These are phyloP conservation scores for Nomada flava DNA, from an alignment of 2,888 invertebrate genomes.

Conservation along the genomic window DNA sequence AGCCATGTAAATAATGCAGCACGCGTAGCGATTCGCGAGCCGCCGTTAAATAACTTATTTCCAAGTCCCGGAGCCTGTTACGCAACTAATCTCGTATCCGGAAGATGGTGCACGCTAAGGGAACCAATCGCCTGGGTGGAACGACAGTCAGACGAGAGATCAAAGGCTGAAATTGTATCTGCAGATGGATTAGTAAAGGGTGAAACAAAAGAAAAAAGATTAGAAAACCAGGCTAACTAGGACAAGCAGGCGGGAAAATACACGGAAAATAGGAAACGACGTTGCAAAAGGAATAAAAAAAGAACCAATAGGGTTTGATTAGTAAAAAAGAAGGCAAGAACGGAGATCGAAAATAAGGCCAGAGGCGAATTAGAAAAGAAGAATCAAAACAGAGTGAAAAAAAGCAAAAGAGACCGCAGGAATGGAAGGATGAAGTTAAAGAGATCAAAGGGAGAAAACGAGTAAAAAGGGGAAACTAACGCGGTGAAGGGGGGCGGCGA, in stretches of 20 bases:
- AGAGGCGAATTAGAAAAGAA: not conserved
- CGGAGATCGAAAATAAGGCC: not conserved
- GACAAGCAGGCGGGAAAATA: not conserved
- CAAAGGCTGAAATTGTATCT: constrained; percentile 15
- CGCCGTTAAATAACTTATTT: constrained; percentile 66
- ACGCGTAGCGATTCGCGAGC: constrained; percentile 36
- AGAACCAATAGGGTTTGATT: not conserved
- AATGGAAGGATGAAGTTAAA: not conserved
- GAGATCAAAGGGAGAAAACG: not conserved
- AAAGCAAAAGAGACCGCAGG: not conserved
- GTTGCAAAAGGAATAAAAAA: not conserved
- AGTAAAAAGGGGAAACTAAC: not conserved
- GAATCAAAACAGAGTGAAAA: not conserved
- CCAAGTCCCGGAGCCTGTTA: constrained; percentile 60
- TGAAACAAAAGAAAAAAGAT: not conserved
- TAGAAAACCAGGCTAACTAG: not conserved
- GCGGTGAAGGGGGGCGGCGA: not conserved
- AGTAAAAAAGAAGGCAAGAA: not conserved
- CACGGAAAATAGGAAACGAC: too few species aligned
- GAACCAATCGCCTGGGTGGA: constrained; percentile 43
- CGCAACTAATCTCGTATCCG: constrained; percentile 68
- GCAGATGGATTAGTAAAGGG: not conserved
- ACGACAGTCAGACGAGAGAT: constrained; percentile 8
- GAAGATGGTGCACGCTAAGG: constrained; percentile 51
- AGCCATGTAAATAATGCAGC: constrained; percentile 56